These are phyloP conservation scores for Antechinus stuartii DNA, from an alignment of 2,113 vertebrate species.

Conservation along the genomic window DNA sequence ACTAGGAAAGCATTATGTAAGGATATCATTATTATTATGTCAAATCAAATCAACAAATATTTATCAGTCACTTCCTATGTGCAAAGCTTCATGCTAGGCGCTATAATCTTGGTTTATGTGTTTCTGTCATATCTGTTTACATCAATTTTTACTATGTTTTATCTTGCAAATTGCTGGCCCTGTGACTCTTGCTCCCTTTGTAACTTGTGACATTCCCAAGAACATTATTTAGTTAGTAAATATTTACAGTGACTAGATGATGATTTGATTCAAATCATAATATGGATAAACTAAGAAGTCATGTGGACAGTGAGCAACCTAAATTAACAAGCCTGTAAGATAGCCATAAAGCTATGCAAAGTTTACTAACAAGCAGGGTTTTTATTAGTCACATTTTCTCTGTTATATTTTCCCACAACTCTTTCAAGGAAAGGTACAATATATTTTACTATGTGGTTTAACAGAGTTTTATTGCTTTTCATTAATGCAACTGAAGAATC, in stretches of 20 bases:
- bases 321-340: neutral
- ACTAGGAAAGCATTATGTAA: neutral
- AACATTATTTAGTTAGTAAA: neutral
- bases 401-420: neutral
- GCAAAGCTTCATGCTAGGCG: neutral
- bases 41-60: neutral
- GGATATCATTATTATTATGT: neutral
- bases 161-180: neutral
- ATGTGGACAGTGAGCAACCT: neutral
- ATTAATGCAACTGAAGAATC: neutral
- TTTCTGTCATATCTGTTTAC: neutral
- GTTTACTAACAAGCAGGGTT: neutral
- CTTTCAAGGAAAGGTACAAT: neutral
- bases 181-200: neutral
- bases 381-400: neutral
- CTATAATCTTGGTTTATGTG: neutral
- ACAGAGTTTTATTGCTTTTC: neutral
- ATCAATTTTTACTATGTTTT: neutral
- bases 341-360: neutral
- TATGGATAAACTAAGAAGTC: neutral
- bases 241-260: neutral
- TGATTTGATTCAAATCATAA: neutral
- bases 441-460: neutral
- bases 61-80: neutral
- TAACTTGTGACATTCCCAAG: neutral